phyloP scores from a whole-genome alignment of 2,113 vertebrate genomes.

The Trogon surrucura region DNA sequence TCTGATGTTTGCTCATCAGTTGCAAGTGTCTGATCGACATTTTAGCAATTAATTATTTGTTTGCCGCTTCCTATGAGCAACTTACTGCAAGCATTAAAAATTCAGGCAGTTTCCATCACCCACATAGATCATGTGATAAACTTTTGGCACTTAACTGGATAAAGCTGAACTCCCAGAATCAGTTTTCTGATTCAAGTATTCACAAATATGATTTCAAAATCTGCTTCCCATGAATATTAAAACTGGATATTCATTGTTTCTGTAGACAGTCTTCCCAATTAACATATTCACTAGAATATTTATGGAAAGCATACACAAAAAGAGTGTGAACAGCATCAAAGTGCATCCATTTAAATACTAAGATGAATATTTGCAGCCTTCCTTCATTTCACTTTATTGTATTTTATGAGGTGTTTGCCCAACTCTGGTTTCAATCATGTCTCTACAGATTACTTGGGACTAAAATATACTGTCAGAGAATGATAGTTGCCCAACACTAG shows the following conservation, averaged over 20 bases:
- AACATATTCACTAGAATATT: conserved; percentile 64
- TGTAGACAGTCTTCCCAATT: conserved; percentile 55
- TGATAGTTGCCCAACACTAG: not conserved
- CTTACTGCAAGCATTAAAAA: conserved; percentile 8
- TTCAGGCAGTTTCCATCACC: not conserved
- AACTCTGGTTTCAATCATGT: conserved; percentile 10
- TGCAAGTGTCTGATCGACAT: conserved; percentile 11
- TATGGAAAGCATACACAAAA: conserved; percentile 50
- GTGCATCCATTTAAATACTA: conserved; percentile 56
- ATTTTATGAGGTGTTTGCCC: conserved; percentile 60
- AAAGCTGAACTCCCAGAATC: conserved; percentile 23
- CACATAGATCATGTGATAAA: not conserved
- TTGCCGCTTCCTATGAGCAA: not conserved
- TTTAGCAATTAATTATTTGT: conserved; percentile 43
- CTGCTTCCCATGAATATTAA: conserved; percentile 59
- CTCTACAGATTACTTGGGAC: not conserved
- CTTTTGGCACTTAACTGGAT: not conserved
- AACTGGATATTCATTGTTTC: conserved; percentile 53
- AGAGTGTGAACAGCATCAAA: conserved; percentile 45
- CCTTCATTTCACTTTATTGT: conserved; percentile 45
- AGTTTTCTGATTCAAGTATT: conserved; percentile 51
- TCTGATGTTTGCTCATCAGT: conserved; percentile 6
- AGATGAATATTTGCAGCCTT: conserved; percentile 43
- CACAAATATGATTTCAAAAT: conserved; percentile 54
- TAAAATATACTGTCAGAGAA: not conserved